phyloP scores from a whole-genome alignment of 2,113 vertebrate species.

The Bos taurus region ARS-UCD2.0 NC_037356.1:5008001-5008500 shows the following conservation, averaged over 20 bases:
- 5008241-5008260: neutral
- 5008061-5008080: neutral
- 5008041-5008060: neutral
- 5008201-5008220: neutral
- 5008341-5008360: neutral
- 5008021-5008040: neutral
- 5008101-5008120: neutral
- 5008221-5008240: neutral
- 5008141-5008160: neutral
- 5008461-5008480: neutral
- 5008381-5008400: neutral
- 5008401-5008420: neutral
- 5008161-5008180: neutral
- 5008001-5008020: neutral
- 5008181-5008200: neutral
- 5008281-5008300: neutral
- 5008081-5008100: neutral
- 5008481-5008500: neutral
- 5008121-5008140: neutral
- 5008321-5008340: neutral
- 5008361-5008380: neutral
- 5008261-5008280: neutral
- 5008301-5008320: neutral
- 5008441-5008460: neutral
- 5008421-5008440: neutral